A percentile compares a stretch with the other conserved stretches of the same genome.
phyloP scores from a whole-genome alignment of 2,888 invertebrate species.

The Ecliptopera silaceata region DNA sequence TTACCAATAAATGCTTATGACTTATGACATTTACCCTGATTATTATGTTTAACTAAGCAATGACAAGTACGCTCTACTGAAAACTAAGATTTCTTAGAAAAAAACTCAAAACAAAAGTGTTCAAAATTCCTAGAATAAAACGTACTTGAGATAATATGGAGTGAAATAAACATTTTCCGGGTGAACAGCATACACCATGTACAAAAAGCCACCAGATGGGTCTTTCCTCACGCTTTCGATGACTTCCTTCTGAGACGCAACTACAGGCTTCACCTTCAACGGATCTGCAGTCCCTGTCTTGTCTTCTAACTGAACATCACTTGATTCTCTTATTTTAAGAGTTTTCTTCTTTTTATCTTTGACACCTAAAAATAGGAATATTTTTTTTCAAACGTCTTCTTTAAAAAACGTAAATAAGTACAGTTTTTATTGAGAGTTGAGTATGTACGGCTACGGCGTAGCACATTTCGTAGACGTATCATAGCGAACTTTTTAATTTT shows the following conservation, averaged over 20 bases:
- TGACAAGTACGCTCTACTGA: no score
- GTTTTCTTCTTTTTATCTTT: conserved; percentile 56
- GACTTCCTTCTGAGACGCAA: conserved; percentile 71
- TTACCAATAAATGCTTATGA: no score
- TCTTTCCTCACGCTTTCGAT: conserved; percentile 79
- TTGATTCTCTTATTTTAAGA: conserved; percentile 49
- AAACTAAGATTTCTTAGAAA: no score
- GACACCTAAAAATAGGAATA: background rate
- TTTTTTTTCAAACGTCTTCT: background rate
- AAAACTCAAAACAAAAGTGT: no score
- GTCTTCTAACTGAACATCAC: conserved; percentile 26
- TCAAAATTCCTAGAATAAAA: no score
- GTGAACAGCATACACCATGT: conserved; percentile 89
- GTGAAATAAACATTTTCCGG: conserved; percentile 88
- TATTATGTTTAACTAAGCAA: no score
- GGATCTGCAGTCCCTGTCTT: conserved; percentile 54
- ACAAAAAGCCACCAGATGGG: conserved; percentile 87
- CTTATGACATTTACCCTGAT: no score
- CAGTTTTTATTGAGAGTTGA: no score
- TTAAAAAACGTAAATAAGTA: background rate
- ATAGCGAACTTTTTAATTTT: no score
- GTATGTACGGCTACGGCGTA: background rate
- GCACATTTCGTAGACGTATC: background rate
- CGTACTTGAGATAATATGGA: conserved; percentile 89
- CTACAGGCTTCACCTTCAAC: conserved; percentile 69